phyloP scores from a whole-genome alignment of 2,888 invertebrate genomes.

The Cotesia congregata region DNA sequence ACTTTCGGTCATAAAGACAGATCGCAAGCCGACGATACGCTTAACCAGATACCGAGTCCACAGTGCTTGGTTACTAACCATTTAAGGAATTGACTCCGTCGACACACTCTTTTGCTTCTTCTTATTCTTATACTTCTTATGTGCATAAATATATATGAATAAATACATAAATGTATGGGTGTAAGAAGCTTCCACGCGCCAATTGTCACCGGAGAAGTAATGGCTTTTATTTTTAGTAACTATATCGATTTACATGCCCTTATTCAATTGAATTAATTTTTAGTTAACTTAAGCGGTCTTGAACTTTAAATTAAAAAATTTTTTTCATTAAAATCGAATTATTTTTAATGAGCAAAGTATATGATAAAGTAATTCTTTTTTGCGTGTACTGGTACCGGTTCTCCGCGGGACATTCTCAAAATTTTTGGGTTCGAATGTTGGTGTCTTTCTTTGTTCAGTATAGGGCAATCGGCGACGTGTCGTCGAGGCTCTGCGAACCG shows the following conservation, averaged over 20 bases:
- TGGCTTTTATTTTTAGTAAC: slow-evolving; percentile 42
- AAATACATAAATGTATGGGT: background rate
- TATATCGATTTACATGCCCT: too few relatives aligned
- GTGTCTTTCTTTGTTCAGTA: slow-evolving; percentile 11
- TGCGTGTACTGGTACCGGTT: slow-evolving; percentile 36
- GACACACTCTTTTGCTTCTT: background rate
- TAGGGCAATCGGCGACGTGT: slow-evolving; percentile 32
- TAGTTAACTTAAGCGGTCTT: background rate
- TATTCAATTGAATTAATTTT: too few relatives aligned
- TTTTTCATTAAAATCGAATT: background rate
- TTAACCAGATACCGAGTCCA: slow-evolving; percentile 19
- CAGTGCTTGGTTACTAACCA: slow-evolving; percentile 40
- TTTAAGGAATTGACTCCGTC: slow-evolving; percentile 55
- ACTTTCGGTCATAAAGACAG: slow-evolving; percentile 65
- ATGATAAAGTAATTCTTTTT: background rate
- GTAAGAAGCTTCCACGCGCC: slow-evolving; percentile 11
- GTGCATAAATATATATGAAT: background rate
- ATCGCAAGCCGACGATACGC: slow-evolving; percentile 60
- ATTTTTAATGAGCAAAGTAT: background rate
- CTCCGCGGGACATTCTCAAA: slow-evolving; percentile 36
- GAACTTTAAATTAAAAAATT: slow-evolving; percentile 7
- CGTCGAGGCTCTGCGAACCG: slow-evolving; percentile 31
- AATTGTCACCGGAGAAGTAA: slow-evolving; percentile 47
- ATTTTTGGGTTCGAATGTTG: slow-evolving; percentile 22
- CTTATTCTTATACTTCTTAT: background rate